Conservation (phyloP, 2,888 invertebrate species). For the Oscheius sp. region DNA sequence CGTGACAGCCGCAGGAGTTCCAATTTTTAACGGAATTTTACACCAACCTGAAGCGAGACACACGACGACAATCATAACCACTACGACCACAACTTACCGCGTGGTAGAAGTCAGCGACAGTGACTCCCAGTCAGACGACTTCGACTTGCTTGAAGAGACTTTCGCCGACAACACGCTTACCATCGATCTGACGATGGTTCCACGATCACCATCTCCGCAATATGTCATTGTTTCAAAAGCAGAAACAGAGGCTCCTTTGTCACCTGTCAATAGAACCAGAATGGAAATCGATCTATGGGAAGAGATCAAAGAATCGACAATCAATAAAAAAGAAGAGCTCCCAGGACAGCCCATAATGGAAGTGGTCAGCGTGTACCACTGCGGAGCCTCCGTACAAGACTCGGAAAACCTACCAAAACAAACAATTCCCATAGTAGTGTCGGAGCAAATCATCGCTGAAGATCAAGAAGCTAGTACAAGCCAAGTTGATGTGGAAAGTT, state of each 20-base stretch:
- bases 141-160: conserved; percentile 49
- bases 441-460: conserved; percentile 46
- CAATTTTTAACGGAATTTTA: conserved; percentile 64
- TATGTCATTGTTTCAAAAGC: conserved; percentile 57
- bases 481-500: conserved; percentile 8
- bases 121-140: conserved; percentile 51
- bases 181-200: conserved; percentile 59
- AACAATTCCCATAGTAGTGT: conserved; percentile 37
- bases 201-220: conserved; percentile 48
- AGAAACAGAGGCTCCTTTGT: conserved; percentile 50
- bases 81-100: conserved; percentile 70
- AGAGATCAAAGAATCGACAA: conserved; percentile 31
- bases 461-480: conserved; percentile 40
- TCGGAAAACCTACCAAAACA: conserved; percentile 36
- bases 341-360: conserved; percentile 36
- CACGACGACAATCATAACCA: conserved; percentile 72
- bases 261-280: conserved; percentile 50
- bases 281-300: conserved; percentile 45
- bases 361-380: conserved; percentile 43
- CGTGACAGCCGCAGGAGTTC: conserved; percentile 64
- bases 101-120: conserved; percentile 60
- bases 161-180: conserved; percentile 42
- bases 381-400: conserved; percentile 36
- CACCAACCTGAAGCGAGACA: conserved; percentile 61
- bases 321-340: conserved; percentile 34